A percentile compares a stretch with the other conserved stretches of the same genome.
phyloP scores from a whole-genome alignment of 53 echinoderm and acorn worm species.

The Holothuria scabra region DNA sequence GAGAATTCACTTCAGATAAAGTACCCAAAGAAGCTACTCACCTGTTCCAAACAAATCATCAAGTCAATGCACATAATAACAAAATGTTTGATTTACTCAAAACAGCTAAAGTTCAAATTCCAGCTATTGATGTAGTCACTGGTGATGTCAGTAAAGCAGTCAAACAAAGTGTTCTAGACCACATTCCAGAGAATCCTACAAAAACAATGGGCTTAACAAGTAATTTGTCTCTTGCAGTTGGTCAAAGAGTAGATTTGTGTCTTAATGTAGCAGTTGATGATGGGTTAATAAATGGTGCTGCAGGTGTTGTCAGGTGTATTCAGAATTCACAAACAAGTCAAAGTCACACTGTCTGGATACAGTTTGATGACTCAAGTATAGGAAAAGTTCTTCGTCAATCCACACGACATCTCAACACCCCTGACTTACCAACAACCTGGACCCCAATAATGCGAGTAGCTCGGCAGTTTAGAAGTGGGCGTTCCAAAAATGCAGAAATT shows the following conservation, averaged over 20 bases:
- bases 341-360: conserved; percentile 30
- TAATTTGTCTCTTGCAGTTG: conserved; percentile 26
- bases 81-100: conserved; percentile 20
- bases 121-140: conserved; percentile 15
- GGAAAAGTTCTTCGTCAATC: too few relatives aligned
- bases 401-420: too few relatives aligned
- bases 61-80: conserved; percentile 37
- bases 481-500: too few relatives aligned
- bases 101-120: conserved; percentile 6
- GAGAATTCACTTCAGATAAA: neutral
- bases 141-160: conserved; percentile 34
- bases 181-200: conserved; percentile 28
- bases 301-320: conserved; percentile 20
- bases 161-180: neutral
- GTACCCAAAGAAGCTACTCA: conserved; percentile 19
- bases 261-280: conserved; percentile 49
- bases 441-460: too few relatives aligned
- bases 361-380: conserved; percentile 38
- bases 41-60: conserved; percentile 36
- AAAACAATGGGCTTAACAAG: conserved; percentile 25
- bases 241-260: too few relatives aligned
- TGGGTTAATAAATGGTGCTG: conserved; percentile 47
- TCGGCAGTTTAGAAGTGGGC: too few relatives aligned
- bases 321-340: conserved; percentile 16
- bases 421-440: too few relatives aligned